Base-by-base conservation (phyloP, 2,888 invertebrate genomes). In the Neoitamus cyanurus region DNA sequence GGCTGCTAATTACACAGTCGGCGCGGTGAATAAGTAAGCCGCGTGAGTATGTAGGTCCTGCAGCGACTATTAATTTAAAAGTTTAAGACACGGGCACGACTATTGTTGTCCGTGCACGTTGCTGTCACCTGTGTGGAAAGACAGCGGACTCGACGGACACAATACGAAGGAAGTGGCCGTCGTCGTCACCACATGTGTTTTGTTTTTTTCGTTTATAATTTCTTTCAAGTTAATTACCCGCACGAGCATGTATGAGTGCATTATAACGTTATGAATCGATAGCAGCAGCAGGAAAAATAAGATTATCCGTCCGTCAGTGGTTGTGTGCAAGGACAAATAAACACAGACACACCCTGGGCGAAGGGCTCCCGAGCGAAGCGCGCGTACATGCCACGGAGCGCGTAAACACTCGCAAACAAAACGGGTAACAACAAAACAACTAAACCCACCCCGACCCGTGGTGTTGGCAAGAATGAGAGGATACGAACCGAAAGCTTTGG, bases 191-290 rank as follows among this genome's bases (percentile, higher is more conserved):
- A 20, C 58, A 58, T 20, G n/a, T 48, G 48, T 58, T 58, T 58
- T 20, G 15, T 48, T 58, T 2, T 46, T 46, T 58, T 58, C 20
- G 20, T 58, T 25, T 20, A 20, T 58, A 58, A 58, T 58, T 58
- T 68, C 36, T 80, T 80, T 34, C 68, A 15, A 48, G 20, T 80
- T 80, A 80, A 80, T 80, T 80, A 80, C 34, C 30, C 77, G 34
- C 42, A 42, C 28, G 42, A 34, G 37, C 36, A 13, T 75, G 75
- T 75, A 28, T 37, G 37, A n/a, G 75, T 68, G 68, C 68, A 68
- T 80, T 48, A 36, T 68, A 28, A 68, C 15, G 42, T 58, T 80
- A 80, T 80, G 80, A 80, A 80, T 80, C 80, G 80, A 80, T 80
- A 58, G 68, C 80, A 20, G 25, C 9, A 80, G 58, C n/a, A 34